A percentile compares a stretch with the other conserved stretches of the same genome.
Evolutionary conservation across 2,888 invertebrate species (phyloP).

Genomic region (Eristalis arbustorum): DNA sequence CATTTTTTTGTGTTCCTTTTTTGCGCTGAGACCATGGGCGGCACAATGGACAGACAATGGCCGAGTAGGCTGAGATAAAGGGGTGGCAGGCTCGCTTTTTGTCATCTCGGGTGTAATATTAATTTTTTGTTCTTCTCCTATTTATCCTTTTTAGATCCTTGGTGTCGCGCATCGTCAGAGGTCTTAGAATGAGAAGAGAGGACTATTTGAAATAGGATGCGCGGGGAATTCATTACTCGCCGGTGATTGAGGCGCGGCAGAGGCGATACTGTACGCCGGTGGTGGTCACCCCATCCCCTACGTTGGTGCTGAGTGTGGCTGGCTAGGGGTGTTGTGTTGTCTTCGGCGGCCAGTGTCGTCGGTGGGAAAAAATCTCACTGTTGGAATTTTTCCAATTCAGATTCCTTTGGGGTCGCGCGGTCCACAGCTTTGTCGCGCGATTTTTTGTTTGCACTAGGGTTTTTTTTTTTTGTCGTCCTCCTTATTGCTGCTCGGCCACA

Average conservation of each 20-base stretch:
- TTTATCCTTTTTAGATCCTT: slow-evolving; percentile 10
- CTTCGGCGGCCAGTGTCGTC: slow-evolving; percentile 34
- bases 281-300: slow-evolving; percentile 40
- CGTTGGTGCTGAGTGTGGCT: slow-evolving; percentile 15
- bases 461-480: background rate
- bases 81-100: slow-evolving; percentile 52
- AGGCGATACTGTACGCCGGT: slow-evolving; percentile 28
- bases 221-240: slow-evolving; percentile 46
- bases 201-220: slow-evolving; percentile 54
- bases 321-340: slow-evolving; percentile 39
- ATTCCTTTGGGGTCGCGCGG: background rate
- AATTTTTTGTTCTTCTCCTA: slow-evolving; percentile 5
- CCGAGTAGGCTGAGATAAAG: slow-evolving; percentile 60
- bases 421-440: background rate
- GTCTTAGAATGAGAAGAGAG: slow-evolving; percentile 9
- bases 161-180: background rate
- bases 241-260: background rate
- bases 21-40: slow-evolving; percentile 63
- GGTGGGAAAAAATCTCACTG: slow-evolving; percentile 48
- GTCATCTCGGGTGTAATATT: slow-evolving; percentile 57
- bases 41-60: slow-evolving; percentile 58
- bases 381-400: slow-evolving; percentile 34
- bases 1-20: slow-evolving; percentile 34
- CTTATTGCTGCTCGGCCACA: slow-evolving; percentile 21
- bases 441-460: background rate